Evolutionary conservation across 2,888 invertebrate species (phyloP).

Genomic region (Parnassius glacialis): DNA sequence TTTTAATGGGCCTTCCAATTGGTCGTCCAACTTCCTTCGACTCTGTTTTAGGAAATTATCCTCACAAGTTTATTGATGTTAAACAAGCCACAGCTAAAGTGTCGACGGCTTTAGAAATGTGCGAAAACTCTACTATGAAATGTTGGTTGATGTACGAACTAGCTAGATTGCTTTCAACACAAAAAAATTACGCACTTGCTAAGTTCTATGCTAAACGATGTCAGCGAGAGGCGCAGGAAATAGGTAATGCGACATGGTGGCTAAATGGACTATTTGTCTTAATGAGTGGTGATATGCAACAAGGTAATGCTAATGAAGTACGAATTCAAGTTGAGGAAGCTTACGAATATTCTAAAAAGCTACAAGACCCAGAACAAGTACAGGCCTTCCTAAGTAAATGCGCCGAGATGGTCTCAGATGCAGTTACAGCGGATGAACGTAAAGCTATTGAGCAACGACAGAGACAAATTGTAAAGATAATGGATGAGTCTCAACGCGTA

Average conservation of each 20-base stretch:
- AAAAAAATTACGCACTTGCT: constrained; percentile 70
- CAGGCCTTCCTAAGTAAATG: constrained; percentile 67
- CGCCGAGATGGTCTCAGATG: constrained; percentile 59
- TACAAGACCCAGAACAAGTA: constrained; percentile 64
- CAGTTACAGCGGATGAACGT: constrained; percentile 60
- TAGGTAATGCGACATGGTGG: constrained; percentile 67
- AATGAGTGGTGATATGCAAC: constrained; percentile 75
- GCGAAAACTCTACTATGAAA: constrained; percentile 71
- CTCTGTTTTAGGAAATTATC: constrained; percentile 73
- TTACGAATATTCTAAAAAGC: constrained; percentile 62
- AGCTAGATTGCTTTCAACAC: constrained; percentile 60
- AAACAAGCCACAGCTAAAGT: constrained; percentile 64
- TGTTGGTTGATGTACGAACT: constrained; percentile 75
- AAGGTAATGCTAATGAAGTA: constrained; percentile 71
- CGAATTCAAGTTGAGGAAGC: constrained; percentile 69
- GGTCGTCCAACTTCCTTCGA: constrained; percentile 70
- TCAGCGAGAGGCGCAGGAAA: constrained; percentile 64
- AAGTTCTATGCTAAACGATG: constrained; percentile 73
- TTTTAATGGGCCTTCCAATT: constrained; percentile 68
- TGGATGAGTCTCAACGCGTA: constrained; percentile 55
- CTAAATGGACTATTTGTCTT: constrained; percentile 66
- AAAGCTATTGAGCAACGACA: constrained; percentile 63
- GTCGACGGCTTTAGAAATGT: constrained; percentile 60
- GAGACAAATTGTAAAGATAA: constrained; percentile 55
- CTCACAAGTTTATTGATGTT: constrained; percentile 67